Base-by-base conservation (phyloP, 1,140 invertebrate species). In the Tigriopus japonicus region DNA sequence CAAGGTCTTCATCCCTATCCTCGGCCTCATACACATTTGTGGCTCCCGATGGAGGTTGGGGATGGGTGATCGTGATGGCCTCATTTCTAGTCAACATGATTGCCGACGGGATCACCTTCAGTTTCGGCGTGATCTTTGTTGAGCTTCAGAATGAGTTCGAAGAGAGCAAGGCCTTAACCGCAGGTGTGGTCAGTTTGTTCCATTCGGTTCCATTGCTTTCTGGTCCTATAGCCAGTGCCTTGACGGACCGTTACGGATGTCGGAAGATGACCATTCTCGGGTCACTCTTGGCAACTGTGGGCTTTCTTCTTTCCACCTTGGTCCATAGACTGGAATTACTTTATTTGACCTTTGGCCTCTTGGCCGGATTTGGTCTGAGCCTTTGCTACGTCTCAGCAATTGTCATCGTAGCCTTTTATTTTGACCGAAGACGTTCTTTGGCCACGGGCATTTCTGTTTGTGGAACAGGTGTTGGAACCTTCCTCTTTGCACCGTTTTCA, bases 321-420 rank as follows among this genome's bases (percentile, higher is more conserved):
- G 79, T 87, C 6, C 79, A 81, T 65, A 85, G 82, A 19, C 81
- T 89, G 74, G 80, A 81, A 66, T 75, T 85, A 56, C 73, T 92
- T 40, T 86, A 86, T 66, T 71, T 92, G 51, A 89, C 86, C 0
- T 89, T 91, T 67, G 86, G 87, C 1, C 77, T 91, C 1, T 75
- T 92, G 62, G 81, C 87, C 1, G 88, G 74, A 13, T 69, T 72
- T 59, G 74, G 75, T 6, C 68, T 77, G 43, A 72, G 75, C 10
- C 68, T 77, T 10, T 74, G 73, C 62, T 77, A 76, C 66, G 87
- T 93, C 1, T 84, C 88, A 1, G 85, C 86, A 0, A 85, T 89
- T 1, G 91, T 96, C 0, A 89, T 91, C 64, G 91, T 97, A 2
- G 89, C 91, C 1, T 93, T 92, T 69, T 97, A 95, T 70, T 97